These are phyloP conservation scores for Meandrusa payeni DNA, from an alignment of 2,888 invertebrate genomes.

Conservation along the genomic window DNA sequence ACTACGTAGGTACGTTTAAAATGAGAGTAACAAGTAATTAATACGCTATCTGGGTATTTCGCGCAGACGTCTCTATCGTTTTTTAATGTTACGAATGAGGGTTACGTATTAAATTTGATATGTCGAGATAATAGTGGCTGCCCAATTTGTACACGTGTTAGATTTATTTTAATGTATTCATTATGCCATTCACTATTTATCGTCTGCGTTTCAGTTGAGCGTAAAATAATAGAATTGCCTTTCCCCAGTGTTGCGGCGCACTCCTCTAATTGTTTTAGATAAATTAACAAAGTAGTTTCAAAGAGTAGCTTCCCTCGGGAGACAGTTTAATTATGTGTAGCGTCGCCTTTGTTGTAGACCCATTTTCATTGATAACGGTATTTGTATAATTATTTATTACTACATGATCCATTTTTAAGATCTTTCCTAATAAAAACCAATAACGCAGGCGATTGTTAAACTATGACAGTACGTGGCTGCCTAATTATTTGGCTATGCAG, in stretches of 20 bases:
- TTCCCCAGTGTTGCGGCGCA: conserved; percentile 54
- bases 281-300: conserved; percentile 75
- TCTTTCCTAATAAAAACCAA: too few relatives aligned
- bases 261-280: conserved; percentile 74
- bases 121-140: conserved; percentile 1
- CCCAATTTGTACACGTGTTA: conserved; percentile 12
- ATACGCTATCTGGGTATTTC: too few relatives aligned
- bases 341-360: conserved; percentile 51
- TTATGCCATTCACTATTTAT: conserved; percentile 29
- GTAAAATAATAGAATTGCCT: conserved; percentile 61
- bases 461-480: too few relatives aligned
- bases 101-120: conserved; percentile 11
- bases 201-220: conserved; percentile 46
- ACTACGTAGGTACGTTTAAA: too few relatives aligned
- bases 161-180: conserved; percentile 24
- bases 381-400: conserved; percentile 36
- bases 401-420: conserved; percentile 29
- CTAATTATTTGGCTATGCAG: too few relatives aligned
- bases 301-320: conserved; percentile 66
- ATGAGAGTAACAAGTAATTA: too few relatives aligned
- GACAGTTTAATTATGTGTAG: conserved; percentile 60
- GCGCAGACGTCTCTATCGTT: conserved; percentile 10
- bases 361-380: conserved; percentile 54
- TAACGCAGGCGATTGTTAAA: too few relatives aligned
- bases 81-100: conserved; percentile 1